Conservation (phyloP, 2,888 invertebrate genomes). For the Hydroisotoma schaefferi region DNA sequence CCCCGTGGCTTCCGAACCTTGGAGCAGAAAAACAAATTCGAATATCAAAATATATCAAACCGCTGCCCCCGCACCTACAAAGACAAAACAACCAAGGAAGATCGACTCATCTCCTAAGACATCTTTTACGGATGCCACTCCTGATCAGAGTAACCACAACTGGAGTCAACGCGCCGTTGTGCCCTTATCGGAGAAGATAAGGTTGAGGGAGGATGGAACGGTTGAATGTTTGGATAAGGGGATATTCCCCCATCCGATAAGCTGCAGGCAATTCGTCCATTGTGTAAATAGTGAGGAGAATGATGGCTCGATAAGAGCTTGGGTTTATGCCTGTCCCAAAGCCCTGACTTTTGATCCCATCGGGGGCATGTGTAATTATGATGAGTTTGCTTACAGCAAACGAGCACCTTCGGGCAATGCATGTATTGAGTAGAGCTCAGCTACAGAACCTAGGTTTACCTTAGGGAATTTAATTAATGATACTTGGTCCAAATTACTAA, state of each 20-base stretch:
- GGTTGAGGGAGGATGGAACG: constrained; percentile 62
- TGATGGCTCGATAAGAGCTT: constrained; percentile 67
- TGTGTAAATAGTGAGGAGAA: constrained; percentile 75
- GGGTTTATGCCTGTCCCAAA: constrained; percentile 84
- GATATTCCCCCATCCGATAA: constrained; percentile 84
- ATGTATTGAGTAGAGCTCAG: constrained; percentile 35
- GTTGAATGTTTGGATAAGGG: constrained; percentile 85
- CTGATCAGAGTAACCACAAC: constrained; percentile 6
- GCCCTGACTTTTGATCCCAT: constrained; percentile 83
- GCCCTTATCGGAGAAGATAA: constrained; percentile 54
- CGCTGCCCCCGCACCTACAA: not conserved
- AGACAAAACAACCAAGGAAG: constrained; percentile 1
- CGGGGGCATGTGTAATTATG: constrained; percentile 83
- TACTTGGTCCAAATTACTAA: too few relatives aligned
- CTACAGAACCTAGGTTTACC: too few relatives aligned
- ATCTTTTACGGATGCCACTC: not conserved
- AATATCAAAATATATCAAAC: not conserved
- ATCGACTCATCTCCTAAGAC: too few relatives aligned
- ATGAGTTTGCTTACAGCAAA: constrained; percentile 50
- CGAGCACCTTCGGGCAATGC: constrained; percentile 31
- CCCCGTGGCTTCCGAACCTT: not conserved
- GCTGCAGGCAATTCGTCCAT: constrained; percentile 86
- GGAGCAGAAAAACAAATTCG: not conserved
- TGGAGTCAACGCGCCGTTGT: constrained; percentile 40
- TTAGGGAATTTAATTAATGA: too few relatives aligned